Evolutionary conservation across 2,888 invertebrate species (phyloP), one percentile per base, ranked within the genome.

Genomic region (Mesorhabditis belari): DNA sequence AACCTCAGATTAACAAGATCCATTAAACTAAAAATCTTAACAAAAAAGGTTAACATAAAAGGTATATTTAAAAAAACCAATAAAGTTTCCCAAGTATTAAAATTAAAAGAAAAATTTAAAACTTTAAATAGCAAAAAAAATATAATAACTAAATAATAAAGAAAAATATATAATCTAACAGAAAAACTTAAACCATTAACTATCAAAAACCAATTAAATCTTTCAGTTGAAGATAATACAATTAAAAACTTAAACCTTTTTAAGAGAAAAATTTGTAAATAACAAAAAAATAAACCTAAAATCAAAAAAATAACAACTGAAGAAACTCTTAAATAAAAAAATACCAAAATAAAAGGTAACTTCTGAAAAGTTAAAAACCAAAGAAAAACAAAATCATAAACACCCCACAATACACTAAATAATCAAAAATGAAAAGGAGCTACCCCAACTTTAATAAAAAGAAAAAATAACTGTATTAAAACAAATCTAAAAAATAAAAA

Each of bases 261-360:
- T 61, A 66, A 62, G 52, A 66, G 53, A 67, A 73, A 69, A 35
- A 71, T 62, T 56, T 70, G 67, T 25, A 65, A 55, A 66, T 65
- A 71, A 68, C 69, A 71, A 63, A 66, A 9, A 44, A 66, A 54
- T 51, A 70, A 62, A 68, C 68, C 70, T 26, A 71, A 35, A 25
- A 67, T 50, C 51, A 69, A 62, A 50, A 68, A 57, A 61, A 68
- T 64, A 56, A 58, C n/a, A 59, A 58, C 52, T 19, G 52, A 61
- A 26, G 62, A 60, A 35, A 60, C 64, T 64, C 68, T 66, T 54
- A 68, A 57, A 19, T 67, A 62, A 58, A 69, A 66, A 49, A 70
- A 65, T 63, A 72, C 70, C 29, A 88, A 88, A 4, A 89, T 89
- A 85, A 88, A 89, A 73, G 89, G 82, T 86, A 71, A 67, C 50